Conservation (phyloP, 2,888 invertebrate genomes). For the Iphiclides podalirius region DNA sequence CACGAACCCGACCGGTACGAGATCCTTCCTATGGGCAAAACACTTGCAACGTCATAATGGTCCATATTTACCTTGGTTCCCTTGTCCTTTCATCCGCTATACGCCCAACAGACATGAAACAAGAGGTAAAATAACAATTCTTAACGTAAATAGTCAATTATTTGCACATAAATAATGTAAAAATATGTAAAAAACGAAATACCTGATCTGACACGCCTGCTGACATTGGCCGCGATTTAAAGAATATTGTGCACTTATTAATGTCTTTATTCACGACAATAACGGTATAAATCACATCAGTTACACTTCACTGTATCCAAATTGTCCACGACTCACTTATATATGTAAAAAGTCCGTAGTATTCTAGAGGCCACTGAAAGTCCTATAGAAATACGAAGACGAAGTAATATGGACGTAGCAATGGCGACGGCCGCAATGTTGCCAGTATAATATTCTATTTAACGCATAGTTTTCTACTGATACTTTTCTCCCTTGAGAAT, state of each 20-base stretch:
- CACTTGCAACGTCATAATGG: conserved; percentile 74
- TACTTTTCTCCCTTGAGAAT: too few relatives aligned
- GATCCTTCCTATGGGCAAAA: conserved; percentile 61
- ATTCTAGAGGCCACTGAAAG: conserved; percentile 56
- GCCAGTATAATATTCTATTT: conserved; percentile 37
- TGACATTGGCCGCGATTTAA: conserved; percentile 90
- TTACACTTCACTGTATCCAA: conserved; percentile 71
- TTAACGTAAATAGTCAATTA: conserved; percentile 32
- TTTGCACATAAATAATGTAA: conserved; percentile 40
- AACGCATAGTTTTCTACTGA: too few relatives aligned
- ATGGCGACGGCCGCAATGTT: conserved; percentile 60
- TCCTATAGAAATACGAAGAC: conserved; percentile 49
- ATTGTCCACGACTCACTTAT: conserved; percentile 59
- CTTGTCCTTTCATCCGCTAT: conserved; percentile 93
- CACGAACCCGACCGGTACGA: conserved; percentile 66
- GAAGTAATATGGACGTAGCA: conserved; percentile 57
- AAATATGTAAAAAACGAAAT: conserved; percentile 65
- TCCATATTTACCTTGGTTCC: conserved; percentile 86
- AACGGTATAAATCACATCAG: conserved; percentile 70
- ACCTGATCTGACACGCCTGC: conserved; percentile 95
- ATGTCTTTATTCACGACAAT: conserved; percentile 68
- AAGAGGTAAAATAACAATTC: conserved; percentile 62
- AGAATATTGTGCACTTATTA: conserved; percentile 71
- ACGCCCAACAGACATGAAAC: conserved; percentile 77
- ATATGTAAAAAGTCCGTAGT: conserved; percentile 57